phyloP scores from a whole-genome alignment of 2,797 vertebrate genomes.

The Melanogrammus aeglefinus region DNA sequence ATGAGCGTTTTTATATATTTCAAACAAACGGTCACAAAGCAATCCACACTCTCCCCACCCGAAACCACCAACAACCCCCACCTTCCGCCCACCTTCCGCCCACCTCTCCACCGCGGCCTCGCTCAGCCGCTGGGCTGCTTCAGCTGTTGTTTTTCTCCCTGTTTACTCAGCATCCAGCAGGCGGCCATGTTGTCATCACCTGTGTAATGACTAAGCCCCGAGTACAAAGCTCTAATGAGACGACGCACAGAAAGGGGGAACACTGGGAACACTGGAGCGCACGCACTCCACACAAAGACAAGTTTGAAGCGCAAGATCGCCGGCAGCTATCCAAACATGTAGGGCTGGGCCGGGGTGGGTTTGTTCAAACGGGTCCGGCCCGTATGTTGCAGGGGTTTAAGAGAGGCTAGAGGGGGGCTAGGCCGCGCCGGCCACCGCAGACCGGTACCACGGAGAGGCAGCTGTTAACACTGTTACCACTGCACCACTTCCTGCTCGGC shows the following conservation, averaged over 20 bases:
- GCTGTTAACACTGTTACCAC: slow-evolving; percentile 83
- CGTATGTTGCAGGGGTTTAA: too few relatives aligned
- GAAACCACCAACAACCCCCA: slow-evolving; percentile 2
- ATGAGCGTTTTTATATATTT: neutral
- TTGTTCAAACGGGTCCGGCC: slow-evolving; percentile 30
- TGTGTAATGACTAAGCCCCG: slow-evolving; percentile 76
- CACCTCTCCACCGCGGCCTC: too few relatives aligned
- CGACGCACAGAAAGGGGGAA: slow-evolving; percentile 66
- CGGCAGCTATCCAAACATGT: slow-evolving; percentile 76
- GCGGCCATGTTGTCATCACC: slow-evolving; percentile 78
- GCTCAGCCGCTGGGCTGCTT: slow-evolving; percentile 17
- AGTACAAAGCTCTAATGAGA: slow-evolving; percentile 71
- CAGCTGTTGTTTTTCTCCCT: slow-evolving; percentile 69
- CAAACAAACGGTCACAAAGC: slow-evolving; percentile 35
- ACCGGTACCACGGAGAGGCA: slow-evolving; percentile 62
- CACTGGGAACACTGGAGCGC: slow-evolving; percentile 41
- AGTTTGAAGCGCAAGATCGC: slow-evolving; percentile 59
- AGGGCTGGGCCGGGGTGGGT: slow-evolving; percentile 49
- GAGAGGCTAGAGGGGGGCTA: too few relatives aligned
- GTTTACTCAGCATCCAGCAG: slow-evolving; percentile 68
- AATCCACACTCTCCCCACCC: slow-evolving; percentile 25
- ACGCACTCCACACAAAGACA: slow-evolving; percentile 46
- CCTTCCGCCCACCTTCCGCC: too few relatives aligned
- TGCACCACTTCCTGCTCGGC: slow-evolving; percentile 78
- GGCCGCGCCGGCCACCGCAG: too few relatives aligned